Evolutionary conservation across 1,140 invertebrate species (phyloP), one percentile per base, ranked within the genome.

Genomic region (Phymorhynchus buccinoides): DNA sequence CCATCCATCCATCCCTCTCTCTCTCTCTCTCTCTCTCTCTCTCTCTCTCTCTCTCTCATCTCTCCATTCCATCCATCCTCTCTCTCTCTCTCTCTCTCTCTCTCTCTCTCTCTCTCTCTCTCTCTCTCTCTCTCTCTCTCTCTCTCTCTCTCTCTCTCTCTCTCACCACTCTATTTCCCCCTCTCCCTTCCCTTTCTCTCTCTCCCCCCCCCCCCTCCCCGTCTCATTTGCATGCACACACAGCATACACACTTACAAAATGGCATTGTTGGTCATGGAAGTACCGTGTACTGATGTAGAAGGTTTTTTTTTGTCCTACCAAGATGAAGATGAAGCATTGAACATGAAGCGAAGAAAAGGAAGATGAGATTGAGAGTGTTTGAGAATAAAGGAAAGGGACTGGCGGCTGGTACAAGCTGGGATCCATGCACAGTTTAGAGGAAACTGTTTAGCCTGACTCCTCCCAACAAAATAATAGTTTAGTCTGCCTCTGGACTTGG

Each of bases 121-220:
- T 80, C 9, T 80, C 41, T 80, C 41, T 42, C 41, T 39, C 41
- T 80, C 41, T 41, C 30, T 80, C 41, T 80, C 27, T 42, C 78
- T n/a, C 78, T 42, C 30, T 37, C 32, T 41, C 32, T 80, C 48
- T 82, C 62, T 56, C 22, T 39, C 44, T 82, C 41, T 44, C 41
- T 37, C 78, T 80, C n/a, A n/a, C n/a, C n/a, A n/a, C n/a, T n/a
- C n/a, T n/a, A n/a, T n/a, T n/a, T n/a, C n/a, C n/a, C n/a, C n/a
- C n/a, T n/a, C n/a, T n/a, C n/a, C n/a, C n/a, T n/a, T n/a, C n/a
- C n/a, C n/a, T n/a, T n/a, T n/a, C n/a, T n/a, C n/a, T n/a, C n/a
- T n/a, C n/a, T n/a, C n/a, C n/a, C n/a, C n/a, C n/a, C n/a, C n/a
- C n/a, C n/a, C n/a, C n/a, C n/a, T n/a, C n/a, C n/a, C n/a, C n/a